phyloP scores from a whole-genome alignment of 92 coral and sea anemone species.

The Isaurus tuberculatus region DNA sequence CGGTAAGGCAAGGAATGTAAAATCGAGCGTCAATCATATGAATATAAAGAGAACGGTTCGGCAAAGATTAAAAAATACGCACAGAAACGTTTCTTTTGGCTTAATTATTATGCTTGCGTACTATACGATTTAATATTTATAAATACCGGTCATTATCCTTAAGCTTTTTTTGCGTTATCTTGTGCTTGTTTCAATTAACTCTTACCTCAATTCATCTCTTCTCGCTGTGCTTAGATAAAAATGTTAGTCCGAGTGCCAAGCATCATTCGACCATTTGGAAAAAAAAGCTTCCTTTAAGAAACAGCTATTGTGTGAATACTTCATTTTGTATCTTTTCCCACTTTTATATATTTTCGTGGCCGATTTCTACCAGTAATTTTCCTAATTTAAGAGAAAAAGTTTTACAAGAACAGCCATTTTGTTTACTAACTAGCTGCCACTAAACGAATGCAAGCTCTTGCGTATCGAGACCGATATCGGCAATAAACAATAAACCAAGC shows the following conservation, averaged over 20 bases:
- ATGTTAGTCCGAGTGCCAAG: constrained; percentile 25
- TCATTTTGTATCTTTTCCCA: constrained; percentile 14
- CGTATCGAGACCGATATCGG: background rate
- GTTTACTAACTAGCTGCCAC: constrained; percentile 1
- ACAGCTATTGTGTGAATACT: constrained; percentile 21
- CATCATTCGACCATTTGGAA: constrained; percentile 8
- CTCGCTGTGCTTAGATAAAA: background rate
- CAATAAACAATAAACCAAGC: too few relatives aligned
- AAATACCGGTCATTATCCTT: constrained; percentile 9
- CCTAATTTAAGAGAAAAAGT: background rate
- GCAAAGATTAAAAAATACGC: background rate
- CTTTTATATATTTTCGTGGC: background rate
- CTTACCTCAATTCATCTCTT: too few relatives aligned
- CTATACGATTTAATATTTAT: background rate
- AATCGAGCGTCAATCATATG: constrained; percentile 7
- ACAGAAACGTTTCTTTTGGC: constrained; percentile 17
- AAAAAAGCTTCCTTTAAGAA: constrained; percentile 15
- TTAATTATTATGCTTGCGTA: background rate
- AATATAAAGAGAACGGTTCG: constrained; percentile 7
- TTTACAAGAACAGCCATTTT: background rate
- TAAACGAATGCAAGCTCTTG: background rate
- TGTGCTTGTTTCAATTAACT: background rate
- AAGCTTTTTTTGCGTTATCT: constrained; percentile 9
- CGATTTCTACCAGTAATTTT: background rate
- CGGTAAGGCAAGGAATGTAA: constrained; percentile 13